phyloP scores from a whole-genome alignment of 2,888 invertebrate genomes.

The Dermolepida albohirtum region DNA sequence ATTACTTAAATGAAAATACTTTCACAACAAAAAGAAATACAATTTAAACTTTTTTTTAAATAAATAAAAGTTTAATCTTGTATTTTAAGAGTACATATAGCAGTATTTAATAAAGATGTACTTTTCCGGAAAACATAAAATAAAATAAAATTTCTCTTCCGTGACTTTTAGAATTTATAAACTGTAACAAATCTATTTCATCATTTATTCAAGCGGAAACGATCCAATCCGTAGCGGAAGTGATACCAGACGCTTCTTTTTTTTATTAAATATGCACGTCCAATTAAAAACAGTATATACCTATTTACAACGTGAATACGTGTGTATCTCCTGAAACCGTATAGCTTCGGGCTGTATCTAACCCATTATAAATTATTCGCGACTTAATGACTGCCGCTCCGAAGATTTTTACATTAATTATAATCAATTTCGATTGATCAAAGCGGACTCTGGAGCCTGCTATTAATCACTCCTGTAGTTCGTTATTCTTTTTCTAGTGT shows the following conservation, averaged over 20 bases:
- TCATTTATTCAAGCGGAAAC: no score
- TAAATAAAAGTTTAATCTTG: no score
- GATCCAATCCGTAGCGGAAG: background rate
- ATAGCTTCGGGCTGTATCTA: background rate
- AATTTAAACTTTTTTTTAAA: no score
- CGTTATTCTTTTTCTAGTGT: constrained; percentile 35
- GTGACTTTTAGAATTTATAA: no score
- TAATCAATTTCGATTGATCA: constrained; percentile 42
- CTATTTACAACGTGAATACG: constrained; percentile 3
- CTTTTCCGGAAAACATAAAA: no score
- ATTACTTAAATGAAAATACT: no score
- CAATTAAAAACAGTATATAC: constrained; percentile 1
- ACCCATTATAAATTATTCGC: constrained; percentile 10
- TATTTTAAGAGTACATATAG: no score
- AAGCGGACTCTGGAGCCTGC: constrained; percentile 21
- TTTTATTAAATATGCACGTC: no score
- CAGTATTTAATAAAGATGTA: no score
- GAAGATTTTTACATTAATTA: constrained; percentile 37
- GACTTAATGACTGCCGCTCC: background rate
- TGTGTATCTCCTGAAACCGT: background rate
- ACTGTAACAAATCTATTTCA: no score
- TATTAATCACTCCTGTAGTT: constrained; percentile 6
- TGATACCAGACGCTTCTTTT: background rate
- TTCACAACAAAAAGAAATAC: no score
- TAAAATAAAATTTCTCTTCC: no score